Evolutionary conservation across 1,140 invertebrate species (phyloP), one percentile per base, ranked within the genome.

Genomic region (Scaptomyza hsui): DNA sequence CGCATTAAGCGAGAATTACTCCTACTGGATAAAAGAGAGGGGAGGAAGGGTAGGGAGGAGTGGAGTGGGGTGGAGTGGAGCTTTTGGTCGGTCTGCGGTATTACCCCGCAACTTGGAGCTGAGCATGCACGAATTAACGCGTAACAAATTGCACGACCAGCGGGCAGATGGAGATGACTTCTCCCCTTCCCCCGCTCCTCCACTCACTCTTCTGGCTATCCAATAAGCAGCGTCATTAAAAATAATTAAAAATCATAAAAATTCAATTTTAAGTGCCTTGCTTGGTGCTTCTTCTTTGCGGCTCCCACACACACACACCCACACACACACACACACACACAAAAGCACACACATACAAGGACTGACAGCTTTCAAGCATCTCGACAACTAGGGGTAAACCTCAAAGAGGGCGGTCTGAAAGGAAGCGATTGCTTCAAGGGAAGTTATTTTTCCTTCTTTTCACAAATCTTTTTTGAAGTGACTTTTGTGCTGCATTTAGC

Each of bases 201-300:
- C n/a, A 9, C 41, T 32, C n/a, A 4, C 19, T 4, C 32, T 18
- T 21, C 18, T 12, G 52, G 44, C 62, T 55, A 16, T 39, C 52
- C 80, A 89, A 89, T 80, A 83, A 89, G 85, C 79, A 89, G 71
- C 76, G 80, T 85, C 85, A 89, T 89, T 89, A 89, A 89, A 89
- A 89, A 85, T 89, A 89, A 89, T 89, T 89, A 89, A 89, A 89
- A 89, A 89, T 89, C 85, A 89, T 89, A 89, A 89, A 89, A 89
- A 81, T 85, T 89, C 85, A 89, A 89, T 89, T 85, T 89, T 79
- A 89, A 89, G 76, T 70, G 67, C 67, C 55, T 64, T 67, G 79
- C 57, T 74, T 29, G 32, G 3, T 65, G 72, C 48, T 64, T 65
- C 73, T 70, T 69, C 64, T 67, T 80, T 82, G 26, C 39, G 45